These are phyloP conservation scores for Ostrea edulis DNA, from an alignment of 1,140 invertebrate species.

Conservation along the genomic window DNA sequence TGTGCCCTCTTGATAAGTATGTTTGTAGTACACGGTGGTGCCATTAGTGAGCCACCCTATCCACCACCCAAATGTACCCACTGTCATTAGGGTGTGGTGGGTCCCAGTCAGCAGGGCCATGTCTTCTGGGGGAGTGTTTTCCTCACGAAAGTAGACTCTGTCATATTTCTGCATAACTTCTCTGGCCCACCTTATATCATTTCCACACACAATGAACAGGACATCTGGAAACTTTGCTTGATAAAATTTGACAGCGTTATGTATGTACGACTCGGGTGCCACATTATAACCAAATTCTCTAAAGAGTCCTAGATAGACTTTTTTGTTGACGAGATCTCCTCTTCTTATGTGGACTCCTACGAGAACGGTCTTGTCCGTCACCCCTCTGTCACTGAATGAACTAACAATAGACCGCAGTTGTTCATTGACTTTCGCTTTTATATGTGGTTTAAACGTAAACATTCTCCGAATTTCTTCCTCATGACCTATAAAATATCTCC, in stretches of 20 bases:
- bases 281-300: constrained; percentile 59
- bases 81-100: constrained; percentile 72
- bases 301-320: not conserved
- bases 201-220: constrained; percentile 61
- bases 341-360: constrained; percentile 66
- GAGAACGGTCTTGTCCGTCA: constrained; percentile 11
- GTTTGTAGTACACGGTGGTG: constrained; percentile 69
- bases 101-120: constrained; percentile 66
- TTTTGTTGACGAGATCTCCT: constrained; percentile 56
- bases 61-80: constrained; percentile 76
- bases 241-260: constrained; percentile 58
- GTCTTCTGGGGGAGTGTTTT: constrained; percentile 60
- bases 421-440: constrained; percentile 3
- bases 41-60: constrained; percentile 70
- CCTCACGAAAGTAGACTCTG: constrained; percentile 44
- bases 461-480: constrained; percentile 48
- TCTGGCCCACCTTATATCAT: constrained; percentile 53
- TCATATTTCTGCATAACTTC: constrained; percentile 42
- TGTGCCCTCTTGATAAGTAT: constrained; percentile 56
- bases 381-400: not conserved
- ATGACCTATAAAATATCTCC: constrained; percentile 54
- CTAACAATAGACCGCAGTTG: constrained; percentile 25
- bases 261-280: constrained; percentile 55
- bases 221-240: constrained; percentile 49
- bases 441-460: constrained; percentile 43